These are phyloP conservation scores for Vollenhovia emeryi DNA, from an alignment of 1,140 invertebrate species.

Conservation along the genomic window DNA sequence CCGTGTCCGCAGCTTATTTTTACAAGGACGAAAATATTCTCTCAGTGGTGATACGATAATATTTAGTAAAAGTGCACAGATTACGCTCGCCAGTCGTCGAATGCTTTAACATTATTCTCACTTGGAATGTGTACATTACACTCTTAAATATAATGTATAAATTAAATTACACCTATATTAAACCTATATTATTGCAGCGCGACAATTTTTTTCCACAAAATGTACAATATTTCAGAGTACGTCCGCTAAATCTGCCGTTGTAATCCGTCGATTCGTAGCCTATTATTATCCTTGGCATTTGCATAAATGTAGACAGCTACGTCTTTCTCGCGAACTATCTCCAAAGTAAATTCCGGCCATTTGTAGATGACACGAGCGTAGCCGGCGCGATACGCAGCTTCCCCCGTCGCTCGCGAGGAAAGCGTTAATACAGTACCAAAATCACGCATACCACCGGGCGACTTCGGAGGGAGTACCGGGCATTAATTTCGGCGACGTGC, in stretches of 20 bases:
- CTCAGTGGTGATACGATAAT: not conserved
- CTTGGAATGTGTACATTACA: too few species aligned
- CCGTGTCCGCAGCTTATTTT: conserved; percentile 7
- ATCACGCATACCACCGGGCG: conserved; percentile 50
- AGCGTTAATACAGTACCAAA: conserved; percentile 30
- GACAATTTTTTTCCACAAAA: not conserved
- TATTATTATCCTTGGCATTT: not conserved
- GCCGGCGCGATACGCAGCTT: not conserved
- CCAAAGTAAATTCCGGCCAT: not conserved
- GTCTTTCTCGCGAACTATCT: not conserved
- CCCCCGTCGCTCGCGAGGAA: not conserved
- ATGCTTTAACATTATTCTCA: too few species aligned
- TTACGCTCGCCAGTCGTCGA: not conserved
- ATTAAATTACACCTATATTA: not conserved
- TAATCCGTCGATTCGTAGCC: not conserved
- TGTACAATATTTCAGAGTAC: not conserved
- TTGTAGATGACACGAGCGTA: not conserved
- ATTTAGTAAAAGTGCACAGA: not conserved
- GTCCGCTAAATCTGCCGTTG: not conserved
- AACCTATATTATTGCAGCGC: not conserved
- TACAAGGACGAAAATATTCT: conserved; percentile 18
- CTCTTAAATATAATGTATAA: not conserved
- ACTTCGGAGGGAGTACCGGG: conserved; percentile 61
- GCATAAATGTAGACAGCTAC: not conserved
- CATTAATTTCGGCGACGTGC: conserved; percentile 69